Percentiles rank a stretch among this genome's conserved stretches.
Conservation (phyloP, 1,140 invertebrate genomes). For the Euwallacea fornicatus region DNA sequence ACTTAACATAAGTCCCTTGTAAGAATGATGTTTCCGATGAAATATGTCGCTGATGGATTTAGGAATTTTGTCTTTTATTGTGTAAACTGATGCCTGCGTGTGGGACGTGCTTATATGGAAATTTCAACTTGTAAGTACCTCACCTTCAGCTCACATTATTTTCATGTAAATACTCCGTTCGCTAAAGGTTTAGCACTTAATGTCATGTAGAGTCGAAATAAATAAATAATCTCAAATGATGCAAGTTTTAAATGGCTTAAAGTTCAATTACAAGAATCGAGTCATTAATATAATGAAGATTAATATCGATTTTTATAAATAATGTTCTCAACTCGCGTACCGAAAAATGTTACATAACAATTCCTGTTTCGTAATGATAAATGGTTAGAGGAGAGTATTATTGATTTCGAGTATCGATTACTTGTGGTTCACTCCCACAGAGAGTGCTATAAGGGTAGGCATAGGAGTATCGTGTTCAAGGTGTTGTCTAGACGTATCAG, state of each 20-base stretch:
- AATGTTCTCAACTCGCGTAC: background rate
- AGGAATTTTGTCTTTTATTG: constrained; percentile 29
- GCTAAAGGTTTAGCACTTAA: constrained; percentile 10
- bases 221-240: background rate
- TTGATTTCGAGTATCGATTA: too few relatives aligned
- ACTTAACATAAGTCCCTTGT: constrained; percentile 24
- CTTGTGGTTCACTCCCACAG: too few relatives aligned
- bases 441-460: too few relatives aligned
- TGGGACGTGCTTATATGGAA: constrained; percentile 20
- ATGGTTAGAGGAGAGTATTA: too few relatives aligned
- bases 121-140: constrained; percentile 14
- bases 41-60: constrained; percentile 23
- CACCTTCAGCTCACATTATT: constrained; percentile 13
- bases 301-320: background rate
- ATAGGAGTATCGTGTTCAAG: too few relatives aligned
- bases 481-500: constrained; percentile 1
- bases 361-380: too few relatives aligned
- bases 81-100: constrained; percentile 19
- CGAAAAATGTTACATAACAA: too few relatives aligned
- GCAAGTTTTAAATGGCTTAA: background rate
- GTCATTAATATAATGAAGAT: background rate
- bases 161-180: constrained; percentile 8
- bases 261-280: too few relatives aligned
- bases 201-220: background rate
- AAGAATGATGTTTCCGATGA: constrained; percentile 21